Conservation (phyloP, 2,888 invertebrate species). For the Sesia apiformis region DNA sequence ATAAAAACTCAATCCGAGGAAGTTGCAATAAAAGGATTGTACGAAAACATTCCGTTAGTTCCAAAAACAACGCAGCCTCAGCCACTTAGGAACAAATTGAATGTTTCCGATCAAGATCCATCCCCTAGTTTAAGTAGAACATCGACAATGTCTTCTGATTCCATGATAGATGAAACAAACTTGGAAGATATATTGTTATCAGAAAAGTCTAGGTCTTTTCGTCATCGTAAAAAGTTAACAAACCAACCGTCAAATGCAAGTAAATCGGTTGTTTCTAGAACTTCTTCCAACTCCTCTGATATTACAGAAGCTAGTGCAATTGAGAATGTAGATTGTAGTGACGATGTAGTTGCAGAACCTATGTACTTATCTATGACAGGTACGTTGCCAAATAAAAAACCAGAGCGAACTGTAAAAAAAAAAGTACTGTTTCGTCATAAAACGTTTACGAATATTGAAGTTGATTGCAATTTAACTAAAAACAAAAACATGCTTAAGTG, state of each 20-base stretch:
- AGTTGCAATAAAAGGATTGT: slow-evolving; percentile 31
- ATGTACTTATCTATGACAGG: slow-evolving; percentile 58
- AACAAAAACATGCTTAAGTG: slow-evolving; percentile 42
- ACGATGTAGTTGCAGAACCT: slow-evolving; percentile 33
- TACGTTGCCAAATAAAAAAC: slow-evolving; percentile 53
- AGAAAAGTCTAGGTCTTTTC: slow-evolving; percentile 63
- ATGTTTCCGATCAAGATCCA: slow-evolving; percentile 20
- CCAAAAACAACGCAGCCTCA: slow-evolving; percentile 31
- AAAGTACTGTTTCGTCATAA: slow-evolving; percentile 63
- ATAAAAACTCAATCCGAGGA: slow-evolving; percentile 27
- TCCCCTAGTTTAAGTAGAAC: slow-evolving; percentile 40
- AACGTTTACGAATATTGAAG: slow-evolving; percentile 65
- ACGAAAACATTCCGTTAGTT: slow-evolving; percentile 48
- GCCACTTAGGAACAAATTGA: slow-evolving; percentile 34
- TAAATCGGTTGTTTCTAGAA: slow-evolving; percentile 36
- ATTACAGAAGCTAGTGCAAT: slow-evolving; percentile 58
- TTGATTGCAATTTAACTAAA: slow-evolving; percentile 49
- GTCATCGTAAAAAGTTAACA: slow-evolving; percentile 27
- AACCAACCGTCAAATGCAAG: slow-evolving; percentile 17
- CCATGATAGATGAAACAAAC: slow-evolving; percentile 60
- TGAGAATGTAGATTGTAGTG: slow-evolving; percentile 63
- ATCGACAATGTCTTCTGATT: slow-evolving; percentile 56
- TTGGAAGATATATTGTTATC: slow-evolving; percentile 64
- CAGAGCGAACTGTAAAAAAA: slow-evolving; percentile 27
- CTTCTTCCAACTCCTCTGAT: slow-evolving; percentile 46